Conservation (phyloP, 1,140 invertebrate genomes). For the Drosophila busckii region DNA sequence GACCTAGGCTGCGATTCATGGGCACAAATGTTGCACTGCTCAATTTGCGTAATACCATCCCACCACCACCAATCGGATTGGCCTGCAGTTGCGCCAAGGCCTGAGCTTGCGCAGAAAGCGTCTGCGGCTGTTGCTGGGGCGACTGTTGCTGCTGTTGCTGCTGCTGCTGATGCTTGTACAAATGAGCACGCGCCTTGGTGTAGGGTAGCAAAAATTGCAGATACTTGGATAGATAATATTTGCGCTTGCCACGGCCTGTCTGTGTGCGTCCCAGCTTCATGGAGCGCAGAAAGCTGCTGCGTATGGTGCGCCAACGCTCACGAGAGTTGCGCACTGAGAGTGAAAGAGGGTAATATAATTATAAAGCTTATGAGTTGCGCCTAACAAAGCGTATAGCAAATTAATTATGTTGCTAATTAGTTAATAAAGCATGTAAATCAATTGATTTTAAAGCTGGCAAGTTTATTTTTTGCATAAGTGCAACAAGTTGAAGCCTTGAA, state of each 20-base stretch:
- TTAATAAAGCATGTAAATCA: too few species aligned
- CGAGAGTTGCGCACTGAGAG: slow-evolving; percentile 69
- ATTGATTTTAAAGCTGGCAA: too few species aligned
- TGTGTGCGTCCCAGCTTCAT: slow-evolving; percentile 64
- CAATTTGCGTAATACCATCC: slow-evolving; percentile 11
- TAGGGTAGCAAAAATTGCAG: slow-evolving; percentile 72
- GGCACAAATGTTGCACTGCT: slow-evolving; percentile 24
- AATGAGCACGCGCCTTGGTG: slow-evolving; percentile 61
- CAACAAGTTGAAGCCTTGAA: too few species aligned
- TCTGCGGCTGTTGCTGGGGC: not conserved
- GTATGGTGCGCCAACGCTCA: slow-evolving; percentile 70
- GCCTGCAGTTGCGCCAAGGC: not conserved
- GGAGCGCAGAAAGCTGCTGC: slow-evolving; percentile 71
- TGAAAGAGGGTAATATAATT: not conserved
- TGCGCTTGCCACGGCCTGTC: slow-evolving; percentile 70
- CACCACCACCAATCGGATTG: too few species aligned
- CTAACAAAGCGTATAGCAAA: too few species aligned
- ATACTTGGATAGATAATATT: slow-evolving; percentile 73
- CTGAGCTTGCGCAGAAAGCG: slow-evolving; percentile 40
- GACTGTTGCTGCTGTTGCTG: not conserved
- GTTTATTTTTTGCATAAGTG: too few species aligned
- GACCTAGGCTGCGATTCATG: slow-evolving; percentile 37
- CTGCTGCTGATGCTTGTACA: slow-evolving; percentile 28
- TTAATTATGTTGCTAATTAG: too few species aligned
- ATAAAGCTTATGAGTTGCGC: too few species aligned